Conservation (phyloP, 2,888 invertebrate genomes). For the Plebejus anna region DNA sequence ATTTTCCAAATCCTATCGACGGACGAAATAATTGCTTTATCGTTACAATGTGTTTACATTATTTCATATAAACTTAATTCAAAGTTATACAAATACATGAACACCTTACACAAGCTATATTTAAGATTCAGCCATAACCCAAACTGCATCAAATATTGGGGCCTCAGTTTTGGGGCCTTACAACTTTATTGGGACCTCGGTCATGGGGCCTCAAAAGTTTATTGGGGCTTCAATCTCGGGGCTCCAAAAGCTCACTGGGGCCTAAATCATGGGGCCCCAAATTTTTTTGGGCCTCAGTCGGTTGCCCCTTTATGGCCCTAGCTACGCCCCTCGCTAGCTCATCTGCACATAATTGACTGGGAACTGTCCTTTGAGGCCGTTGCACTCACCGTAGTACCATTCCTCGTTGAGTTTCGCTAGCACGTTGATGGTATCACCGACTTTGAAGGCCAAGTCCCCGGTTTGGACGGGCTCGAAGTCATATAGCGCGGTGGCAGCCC, state of each 20-base stretch:
- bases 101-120: background rate
- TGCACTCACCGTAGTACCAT: conserved; percentile 88
- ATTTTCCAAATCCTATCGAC: background rate
- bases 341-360: conserved; percentile 87
- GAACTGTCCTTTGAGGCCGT: conserved; percentile 86
- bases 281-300: background rate
- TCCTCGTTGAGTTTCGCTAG: conserved; percentile 85
- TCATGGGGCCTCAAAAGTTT: too few relatives aligned
- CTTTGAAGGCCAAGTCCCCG: conserved; percentile 60
- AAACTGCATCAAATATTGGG: background rate
- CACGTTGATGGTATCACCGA: conserved; percentile 79
- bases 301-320: conserved; percentile 39
- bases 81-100: background rate
- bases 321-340: conserved; percentile 48
- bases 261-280: too few relatives aligned
- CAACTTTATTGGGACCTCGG: too few relatives aligned
- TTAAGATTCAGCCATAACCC: background rate
- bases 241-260: too few relatives aligned
- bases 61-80: background rate
- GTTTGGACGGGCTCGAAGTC: conserved; percentile 83
- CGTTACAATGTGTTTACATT: background rate
- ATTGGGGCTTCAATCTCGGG: too few relatives aligned
- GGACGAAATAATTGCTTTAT: background rate
- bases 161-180: too few relatives aligned
- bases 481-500: conserved; percentile 83